Percentiles rank a stretch among this genome's conserved stretches.
phyloP scores from a whole-genome alignment of 2,888 invertebrate genomes.

The Eledona agricola region DNA sequence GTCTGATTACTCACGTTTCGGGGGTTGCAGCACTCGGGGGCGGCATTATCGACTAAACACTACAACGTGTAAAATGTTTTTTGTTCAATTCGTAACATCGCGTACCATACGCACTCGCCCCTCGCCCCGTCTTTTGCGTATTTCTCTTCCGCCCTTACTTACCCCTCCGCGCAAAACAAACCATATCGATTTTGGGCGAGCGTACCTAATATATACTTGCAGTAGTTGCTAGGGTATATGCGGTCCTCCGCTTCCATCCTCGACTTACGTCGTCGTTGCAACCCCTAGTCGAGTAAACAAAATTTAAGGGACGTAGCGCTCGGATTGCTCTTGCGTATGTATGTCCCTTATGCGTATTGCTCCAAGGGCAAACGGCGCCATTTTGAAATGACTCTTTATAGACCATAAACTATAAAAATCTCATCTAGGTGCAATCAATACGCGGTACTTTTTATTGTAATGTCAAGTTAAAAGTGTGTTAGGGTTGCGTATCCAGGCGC shows the following conservation, averaged over 20 bases:
- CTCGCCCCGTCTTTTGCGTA: constrained; percentile 50
- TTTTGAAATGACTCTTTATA: constrained; percentile 58
- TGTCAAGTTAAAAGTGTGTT: constrained; percentile 56
- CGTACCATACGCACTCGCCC: constrained; percentile 60
- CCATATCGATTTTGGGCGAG: constrained; percentile 64
- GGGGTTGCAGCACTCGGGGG: constrained; percentile 8
- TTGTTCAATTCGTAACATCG: constrained; percentile 60
- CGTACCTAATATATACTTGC: constrained; percentile 60
- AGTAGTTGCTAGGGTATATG: constrained; percentile 58
- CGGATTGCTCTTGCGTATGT: constrained; percentile 53
- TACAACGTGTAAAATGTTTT: constrained; percentile 59
- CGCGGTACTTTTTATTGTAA: constrained; percentile 55
- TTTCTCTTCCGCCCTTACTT: constrained; percentile 47
- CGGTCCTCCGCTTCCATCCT: constrained; percentile 45
- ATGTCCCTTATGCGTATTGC: constrained; percentile 55
- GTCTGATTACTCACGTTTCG: constrained; percentile 22
- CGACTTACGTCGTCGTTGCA: constrained; percentile 49
- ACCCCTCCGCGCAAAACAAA: constrained; percentile 59
- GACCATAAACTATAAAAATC: constrained; percentile 58
- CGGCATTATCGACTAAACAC: constrained; percentile 57
- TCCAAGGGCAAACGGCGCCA: constrained; percentile 54
- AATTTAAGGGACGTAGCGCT: constrained; percentile 23
- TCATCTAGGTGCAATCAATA: constrained; percentile 57
- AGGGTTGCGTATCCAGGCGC: constrained; percentile 41
- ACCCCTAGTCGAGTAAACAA: constrained; percentile 29